Base-by-base conservation (phyloP, 1,140 invertebrate genomes). In the Neoseiulus cucumeris region DNA sequence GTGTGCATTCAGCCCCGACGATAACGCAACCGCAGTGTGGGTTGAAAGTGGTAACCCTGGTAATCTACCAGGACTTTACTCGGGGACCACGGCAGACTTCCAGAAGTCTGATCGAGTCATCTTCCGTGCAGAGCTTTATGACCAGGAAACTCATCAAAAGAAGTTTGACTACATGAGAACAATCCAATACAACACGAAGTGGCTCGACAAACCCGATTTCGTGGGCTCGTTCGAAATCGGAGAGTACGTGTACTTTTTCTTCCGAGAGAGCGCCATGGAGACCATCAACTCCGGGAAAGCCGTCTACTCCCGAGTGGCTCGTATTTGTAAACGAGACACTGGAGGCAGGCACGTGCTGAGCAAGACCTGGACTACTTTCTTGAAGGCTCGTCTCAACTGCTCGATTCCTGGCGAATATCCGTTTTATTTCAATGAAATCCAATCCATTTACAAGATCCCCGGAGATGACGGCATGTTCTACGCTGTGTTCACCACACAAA, bases 151-250 rank as follows among this genome's bases (percentile, higher is more conserved):
- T 33, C 84, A 86, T 59, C 79, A 85, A 47, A 81, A 82, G 67
- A 84, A 85, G 70, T 89, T 85, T 75, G 82, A 82, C 64, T 91
- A 89, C 76, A 89, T 93, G 74, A 79, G 91, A 70, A 96, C 91
- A 33, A 82, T 93, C 70, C 93, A 95, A 78, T 93, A 94, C 75
- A 91, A 96, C 79, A 94, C 90, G 59, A 94, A 93, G 75, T 95
- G 91, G 91, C 83, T 97, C 51, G 92, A 95, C 80, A 93, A 91
- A 76, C 92, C 92, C 0, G 87, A 95, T 76, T 97, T 97, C 78
- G 91, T 96, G 18, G 89, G 89, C 30, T 91, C 90, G 0, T 93
- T 89, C 74, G 89, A 91, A 71, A 87, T 93, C 69, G 89, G 87
- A 0, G 86, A 90, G 69, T 87, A 93, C 74, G 89, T 96, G 12